Conservation (phyloP, 1,140 invertebrate genomes). For the Apis laboriosa region DNA sequence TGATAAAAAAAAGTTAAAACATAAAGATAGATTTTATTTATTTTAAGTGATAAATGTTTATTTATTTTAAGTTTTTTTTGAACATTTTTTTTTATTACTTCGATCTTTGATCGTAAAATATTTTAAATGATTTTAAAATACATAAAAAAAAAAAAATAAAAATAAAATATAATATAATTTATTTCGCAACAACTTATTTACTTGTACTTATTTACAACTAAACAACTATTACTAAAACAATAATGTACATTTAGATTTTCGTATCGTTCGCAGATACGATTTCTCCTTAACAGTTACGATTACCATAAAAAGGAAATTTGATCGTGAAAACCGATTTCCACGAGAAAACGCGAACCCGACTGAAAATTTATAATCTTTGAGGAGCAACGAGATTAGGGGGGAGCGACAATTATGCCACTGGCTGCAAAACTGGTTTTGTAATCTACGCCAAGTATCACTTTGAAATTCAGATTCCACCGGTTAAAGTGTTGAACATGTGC, state of each 20-base stretch:
- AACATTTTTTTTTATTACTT: no score
- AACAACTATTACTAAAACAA: not conserved
- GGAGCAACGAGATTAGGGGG: constrained; percentile 33
- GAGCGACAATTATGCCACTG: constrained; percentile 31
- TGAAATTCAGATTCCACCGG: constrained; percentile 35
- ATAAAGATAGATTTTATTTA: no score
- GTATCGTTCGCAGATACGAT: not conserved
- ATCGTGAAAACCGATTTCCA: constrained; percentile 30
- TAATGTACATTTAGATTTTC: not conserved
- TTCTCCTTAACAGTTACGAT: constrained; percentile 7
- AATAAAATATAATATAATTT: no score
- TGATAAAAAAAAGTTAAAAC: no score
- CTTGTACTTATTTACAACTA: no score
- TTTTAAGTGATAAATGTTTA: no score
- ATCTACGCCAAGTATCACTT: constrained; percentile 45
- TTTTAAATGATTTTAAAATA: no score
- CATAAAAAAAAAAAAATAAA: no score
- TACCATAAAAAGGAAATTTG: constrained; percentile 27
- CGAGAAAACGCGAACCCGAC: constrained; percentile 35
- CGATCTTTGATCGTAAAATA: no score
- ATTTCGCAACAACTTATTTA: no score
- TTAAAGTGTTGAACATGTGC: constrained; percentile 34
- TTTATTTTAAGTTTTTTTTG: no score
- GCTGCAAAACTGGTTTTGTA: constrained; percentile 14
- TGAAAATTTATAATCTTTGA: constrained; percentile 44